Conservation (phyloP, 2,113 vertebrate genomes). For the Zosterops hypoxanthus region DNA sequence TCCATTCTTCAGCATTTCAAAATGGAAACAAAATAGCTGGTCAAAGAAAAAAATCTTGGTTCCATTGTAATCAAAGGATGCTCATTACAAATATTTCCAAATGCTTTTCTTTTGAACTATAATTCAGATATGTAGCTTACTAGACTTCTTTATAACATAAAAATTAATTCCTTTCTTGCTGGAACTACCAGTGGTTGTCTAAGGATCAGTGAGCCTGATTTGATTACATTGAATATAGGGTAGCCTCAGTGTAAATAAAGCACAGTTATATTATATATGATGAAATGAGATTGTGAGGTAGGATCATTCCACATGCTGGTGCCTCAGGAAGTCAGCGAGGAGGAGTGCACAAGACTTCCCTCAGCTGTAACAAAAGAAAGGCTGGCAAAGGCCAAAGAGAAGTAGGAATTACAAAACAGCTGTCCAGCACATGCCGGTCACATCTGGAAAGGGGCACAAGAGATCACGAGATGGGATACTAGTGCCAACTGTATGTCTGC, state of each 20-base stretch:
- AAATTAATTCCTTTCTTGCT: not conserved
- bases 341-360: not conserved
- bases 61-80: not conserved
- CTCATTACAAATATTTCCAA: conserved; percentile 21
- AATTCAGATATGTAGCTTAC: not conserved
- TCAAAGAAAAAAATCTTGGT: not conserved
- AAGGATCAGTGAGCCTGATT: not conserved
- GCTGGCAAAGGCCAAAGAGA: not conserved
- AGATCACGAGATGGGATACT: not conserved
- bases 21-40: conserved; percentile 39
- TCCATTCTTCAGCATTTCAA: conserved; percentile 60
- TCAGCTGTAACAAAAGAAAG: not conserved
- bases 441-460: not conserved
- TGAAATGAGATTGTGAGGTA: not conserved
- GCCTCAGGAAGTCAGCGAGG: not conserved
- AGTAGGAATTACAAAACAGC: not conserved
- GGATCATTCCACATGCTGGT: not conserved
- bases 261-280: not conserved
- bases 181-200: not conserved
- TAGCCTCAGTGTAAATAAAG: not conserved
- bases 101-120: conserved; percentile 3
- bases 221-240: not conserved
- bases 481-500: not conserved
- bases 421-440: not conserved
- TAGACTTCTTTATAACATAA: not conserved